phyloP scores from a whole-genome alignment of 2,888 invertebrate genomes.

The Parelbella ahira region DNA sequence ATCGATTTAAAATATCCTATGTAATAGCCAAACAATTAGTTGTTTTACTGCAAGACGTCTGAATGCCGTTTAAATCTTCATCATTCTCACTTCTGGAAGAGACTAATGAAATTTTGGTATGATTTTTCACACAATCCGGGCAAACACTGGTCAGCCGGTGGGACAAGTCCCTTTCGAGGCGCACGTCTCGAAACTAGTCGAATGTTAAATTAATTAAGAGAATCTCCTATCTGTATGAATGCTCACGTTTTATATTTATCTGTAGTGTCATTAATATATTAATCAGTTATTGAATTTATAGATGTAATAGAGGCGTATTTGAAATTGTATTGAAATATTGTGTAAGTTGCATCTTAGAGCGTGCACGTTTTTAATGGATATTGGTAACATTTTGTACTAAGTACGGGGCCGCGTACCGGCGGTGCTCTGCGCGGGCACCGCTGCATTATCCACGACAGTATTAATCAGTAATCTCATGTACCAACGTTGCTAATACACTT shows the following conservation, averaged over 20 bases:
- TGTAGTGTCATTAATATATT: conserved; percentile 59
- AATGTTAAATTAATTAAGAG: conserved; percentile 44
- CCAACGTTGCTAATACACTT: conserved; percentile 81
- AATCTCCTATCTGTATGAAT: conserved; percentile 70
- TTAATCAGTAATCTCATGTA: conserved; percentile 79
- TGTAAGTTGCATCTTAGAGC: conserved; percentile 58
- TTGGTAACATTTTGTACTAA: conserved; percentile 60
- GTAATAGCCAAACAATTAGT: too few species aligned
- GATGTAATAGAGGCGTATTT: conserved; percentile 65
- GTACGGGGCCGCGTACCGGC: conserved; percentile 57
- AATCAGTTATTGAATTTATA: conserved; percentile 76
- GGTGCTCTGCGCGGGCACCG: conserved; percentile 47
- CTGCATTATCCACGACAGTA: conserved; percentile 66
- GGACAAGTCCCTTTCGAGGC: conserved; percentile 14
- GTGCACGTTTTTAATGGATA: conserved; percentile 67
- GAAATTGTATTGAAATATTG: conserved; percentile 48
- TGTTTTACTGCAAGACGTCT: too few species aligned
- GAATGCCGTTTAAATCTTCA: background rate
- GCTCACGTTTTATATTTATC: conserved; percentile 74
- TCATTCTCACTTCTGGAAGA: too few species aligned
- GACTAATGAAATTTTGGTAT: too few species aligned
- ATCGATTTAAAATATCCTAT: too few species aligned
- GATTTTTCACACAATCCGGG: too few species aligned
- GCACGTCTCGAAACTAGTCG: conserved; percentile 33
- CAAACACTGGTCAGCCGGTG: too few species aligned